phyloP scores from a whole-genome alignment of 2,797 vertebrate species.

The Amphiprion clarkii region DNA sequence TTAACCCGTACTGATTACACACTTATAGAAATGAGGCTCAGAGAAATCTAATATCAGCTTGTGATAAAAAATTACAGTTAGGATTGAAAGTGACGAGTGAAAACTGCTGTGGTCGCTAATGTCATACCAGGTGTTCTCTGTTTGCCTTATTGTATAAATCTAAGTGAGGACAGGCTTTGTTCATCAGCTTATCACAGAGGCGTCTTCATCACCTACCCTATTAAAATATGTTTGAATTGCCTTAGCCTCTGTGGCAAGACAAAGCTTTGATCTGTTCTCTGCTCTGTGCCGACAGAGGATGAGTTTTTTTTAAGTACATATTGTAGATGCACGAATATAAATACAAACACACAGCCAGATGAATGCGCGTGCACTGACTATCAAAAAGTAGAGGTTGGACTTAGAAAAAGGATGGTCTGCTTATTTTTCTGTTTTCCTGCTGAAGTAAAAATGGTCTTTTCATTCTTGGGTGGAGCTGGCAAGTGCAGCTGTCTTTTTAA shows the following conservation, averaged over 20 bases:
- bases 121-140: constrained; percentile 55
- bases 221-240: constrained; percentile 86
- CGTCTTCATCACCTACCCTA: constrained; percentile 65
- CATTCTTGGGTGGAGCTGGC: constrained; percentile 1
- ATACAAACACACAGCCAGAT: constrained; percentile 12
- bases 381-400: not conserved
- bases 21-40: not conserved
- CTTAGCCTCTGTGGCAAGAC: constrained; percentile 65
- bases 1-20: constrained; percentile 23
- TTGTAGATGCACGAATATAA: not conserved
- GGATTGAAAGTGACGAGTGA: constrained; percentile 49
- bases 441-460: constrained; percentile 17
- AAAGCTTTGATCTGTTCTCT: constrained; percentile 83
- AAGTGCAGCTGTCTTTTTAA: constrained; percentile 16
- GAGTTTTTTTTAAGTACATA: constrained; percentile 28
- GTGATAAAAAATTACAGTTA: constrained; percentile 42
- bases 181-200: constrained; percentile 73
- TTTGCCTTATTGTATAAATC: constrained; percentile 56
- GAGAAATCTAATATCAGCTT: not conserved
- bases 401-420: not conserved
- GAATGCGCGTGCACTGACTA: not conserved
- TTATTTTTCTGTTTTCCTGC: not conserved
- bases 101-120: constrained; percentile 37
- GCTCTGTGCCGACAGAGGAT: constrained; percentile 62
- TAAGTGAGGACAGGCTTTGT: constrained; percentile 74